A percentile compares a stretch with the other conserved stretches of the same genome.
These are phyloP conservation scores for Phalacrocorax carbo DNA, from an alignment of 2,113 vertebrate genomes.

Conservation along the genomic window DNA sequence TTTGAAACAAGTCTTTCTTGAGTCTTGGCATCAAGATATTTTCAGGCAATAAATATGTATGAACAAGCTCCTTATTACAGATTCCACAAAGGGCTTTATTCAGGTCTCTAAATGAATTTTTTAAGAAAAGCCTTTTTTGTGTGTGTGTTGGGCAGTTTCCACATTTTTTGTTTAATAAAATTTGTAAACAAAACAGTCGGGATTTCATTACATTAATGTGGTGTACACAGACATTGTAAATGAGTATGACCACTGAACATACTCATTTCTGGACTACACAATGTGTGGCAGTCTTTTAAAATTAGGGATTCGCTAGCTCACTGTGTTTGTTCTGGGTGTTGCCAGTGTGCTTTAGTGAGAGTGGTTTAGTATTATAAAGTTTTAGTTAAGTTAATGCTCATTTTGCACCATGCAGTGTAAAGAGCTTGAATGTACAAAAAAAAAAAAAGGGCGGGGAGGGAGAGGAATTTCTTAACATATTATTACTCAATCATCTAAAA, in stretches of 20 bases:
- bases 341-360: not conserved
- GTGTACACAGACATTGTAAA: not conserved
- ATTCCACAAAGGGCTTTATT: not conserved
- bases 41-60: not conserved
- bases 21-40: not conserved
- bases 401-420: not conserved
- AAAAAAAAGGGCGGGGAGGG: rapidly evolving
- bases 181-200: not conserved
- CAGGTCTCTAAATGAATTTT: not conserved
- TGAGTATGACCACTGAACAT: not conserved
- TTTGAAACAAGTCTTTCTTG: not conserved
- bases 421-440: not conserved
- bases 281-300: not conserved
- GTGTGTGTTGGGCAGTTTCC: not conserved
- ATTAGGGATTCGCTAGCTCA: not conserved
- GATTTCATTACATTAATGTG: not conserved
- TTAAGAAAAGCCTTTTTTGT: not conserved
- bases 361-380: not conserved
- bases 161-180: not conserved
- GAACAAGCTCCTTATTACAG: not conserved
- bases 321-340: not conserved
- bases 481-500: constrained; percentile 1
- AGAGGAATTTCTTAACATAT: not conserved
- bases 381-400: not conserved
- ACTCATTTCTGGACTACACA: not conserved